A percentile compares a stretch with the other conserved stretches of the same genome.
phyloP scores from a whole-genome alignment of 2,888 invertebrate genomes.

The Lottia scabra region DNA sequence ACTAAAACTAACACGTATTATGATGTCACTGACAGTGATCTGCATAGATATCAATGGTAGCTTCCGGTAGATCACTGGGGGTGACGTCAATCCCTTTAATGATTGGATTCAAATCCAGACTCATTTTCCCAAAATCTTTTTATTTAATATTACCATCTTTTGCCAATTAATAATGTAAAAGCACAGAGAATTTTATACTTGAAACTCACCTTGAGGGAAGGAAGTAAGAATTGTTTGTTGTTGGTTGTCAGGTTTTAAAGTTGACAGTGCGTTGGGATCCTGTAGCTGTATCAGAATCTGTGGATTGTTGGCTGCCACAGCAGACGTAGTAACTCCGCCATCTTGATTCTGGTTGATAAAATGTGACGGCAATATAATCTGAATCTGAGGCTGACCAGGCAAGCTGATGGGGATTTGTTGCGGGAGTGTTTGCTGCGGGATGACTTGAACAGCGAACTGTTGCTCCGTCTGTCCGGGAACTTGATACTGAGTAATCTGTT shows the following conservation, averaged over 20 bases:
- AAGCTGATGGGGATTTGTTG: conserved; percentile 2
- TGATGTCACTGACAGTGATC: no score
- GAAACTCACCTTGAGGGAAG: no score
- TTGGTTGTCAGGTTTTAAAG: not conserved
- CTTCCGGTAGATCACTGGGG: no score
- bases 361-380: conserved; percentile 29
- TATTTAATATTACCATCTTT: no score
- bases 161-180: no score
- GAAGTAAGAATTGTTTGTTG: not conserved
- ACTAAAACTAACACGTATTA: no score
- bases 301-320: conserved; percentile 2
- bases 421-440: conserved; percentile 9
- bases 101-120: no score
- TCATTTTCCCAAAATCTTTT: no score
- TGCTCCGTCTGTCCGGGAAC: not conserved
- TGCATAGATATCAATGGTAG: no score
- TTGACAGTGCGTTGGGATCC: conserved; percentile 4
- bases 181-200: no score
- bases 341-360: not conserved
- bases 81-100: no score
- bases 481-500: not conserved
- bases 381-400: conserved; percentile 24
- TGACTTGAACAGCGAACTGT: not conserved
- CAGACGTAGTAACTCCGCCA: not conserved
- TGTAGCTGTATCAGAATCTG: conserved; percentile 32